Conservation (phyloP, 2,113 vertebrate species). For the Aramus guarauna region DNA sequence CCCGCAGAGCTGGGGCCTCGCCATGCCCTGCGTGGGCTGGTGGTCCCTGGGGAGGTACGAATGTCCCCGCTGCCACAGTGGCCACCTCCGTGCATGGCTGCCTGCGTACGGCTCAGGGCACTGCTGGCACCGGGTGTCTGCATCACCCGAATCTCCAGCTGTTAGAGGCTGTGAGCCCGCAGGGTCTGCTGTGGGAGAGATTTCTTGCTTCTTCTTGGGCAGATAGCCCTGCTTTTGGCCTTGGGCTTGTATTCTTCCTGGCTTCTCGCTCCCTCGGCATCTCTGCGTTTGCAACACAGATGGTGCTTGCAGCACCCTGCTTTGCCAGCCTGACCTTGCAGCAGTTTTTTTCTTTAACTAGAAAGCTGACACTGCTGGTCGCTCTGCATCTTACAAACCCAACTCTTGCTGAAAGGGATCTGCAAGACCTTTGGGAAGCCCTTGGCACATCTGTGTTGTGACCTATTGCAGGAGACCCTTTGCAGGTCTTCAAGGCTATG, state of each 20-base stretch:
- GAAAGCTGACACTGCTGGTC: not conserved
- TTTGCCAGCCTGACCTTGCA: not conserved
- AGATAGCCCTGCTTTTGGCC: not conserved
- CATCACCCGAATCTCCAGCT: rapidly evolving
- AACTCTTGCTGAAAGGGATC: not conserved
- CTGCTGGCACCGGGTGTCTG: not conserved
- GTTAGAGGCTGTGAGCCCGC: not conserved
- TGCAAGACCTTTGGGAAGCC: not conserved
- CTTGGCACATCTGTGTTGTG: not conserved
- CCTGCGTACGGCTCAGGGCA: rapidly evolving
- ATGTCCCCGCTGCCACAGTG: rapidly evolving
- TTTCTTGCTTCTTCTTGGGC: not conserved
- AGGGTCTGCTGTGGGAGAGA: not conserved
- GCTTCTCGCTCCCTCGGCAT: not conserved
- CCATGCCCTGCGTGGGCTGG: rapidly evolving
- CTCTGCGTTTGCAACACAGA: rapidly evolving
- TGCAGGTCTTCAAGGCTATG: rapidly evolving
- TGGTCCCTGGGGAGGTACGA: rapidly evolving
- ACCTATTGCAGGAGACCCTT: not conserved
- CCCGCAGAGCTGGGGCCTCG: rapidly evolving
- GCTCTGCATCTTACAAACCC: not conserved
- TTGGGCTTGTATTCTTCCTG: not conserved
- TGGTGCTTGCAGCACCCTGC: not conserved
- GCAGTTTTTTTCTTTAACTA: not conserved
- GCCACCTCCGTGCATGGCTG: not conserved